These are phyloP conservation scores for Sebastes matsubarae DNA, from an alignment of 2,797 vertebrate species.

Conservation along the genomic window DNA sequence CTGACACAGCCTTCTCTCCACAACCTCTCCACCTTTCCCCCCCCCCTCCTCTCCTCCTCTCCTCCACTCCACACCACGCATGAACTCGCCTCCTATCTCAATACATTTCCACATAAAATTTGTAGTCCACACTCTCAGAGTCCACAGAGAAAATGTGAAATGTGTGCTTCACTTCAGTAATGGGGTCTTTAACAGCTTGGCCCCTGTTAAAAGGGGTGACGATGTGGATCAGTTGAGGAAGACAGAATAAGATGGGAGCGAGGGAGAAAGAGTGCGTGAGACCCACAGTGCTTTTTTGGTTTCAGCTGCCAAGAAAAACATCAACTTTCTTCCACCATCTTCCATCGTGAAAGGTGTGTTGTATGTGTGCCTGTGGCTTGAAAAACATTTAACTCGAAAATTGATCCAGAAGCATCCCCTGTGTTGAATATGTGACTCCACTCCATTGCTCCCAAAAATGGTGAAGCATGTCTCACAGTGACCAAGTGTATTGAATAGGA, in stretches of 20 bases:
- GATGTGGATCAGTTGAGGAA: constrained; percentile 75
- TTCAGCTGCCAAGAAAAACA: constrained; percentile 72
- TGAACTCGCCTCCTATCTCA: constrained; percentile 72
- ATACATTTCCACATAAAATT: constrained; percentile 78
- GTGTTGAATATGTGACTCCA: constrained; percentile 9
- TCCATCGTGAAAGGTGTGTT: constrained; percentile 73
- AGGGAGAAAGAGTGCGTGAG: constrained; percentile 53
- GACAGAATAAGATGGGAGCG: constrained; percentile 65
- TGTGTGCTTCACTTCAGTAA: constrained; percentile 77
- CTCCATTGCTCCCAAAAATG: constrained; percentile 1
- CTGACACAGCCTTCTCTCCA: constrained; percentile 90
- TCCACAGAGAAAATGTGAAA: constrained; percentile 72
- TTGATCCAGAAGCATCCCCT: constrained; percentile 31
- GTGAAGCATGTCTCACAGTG: not conserved
- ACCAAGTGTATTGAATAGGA: not conserved
- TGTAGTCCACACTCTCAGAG: constrained; percentile 70
- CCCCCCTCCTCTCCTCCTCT: constrained; percentile 64
- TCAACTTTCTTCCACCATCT: constrained; percentile 51
- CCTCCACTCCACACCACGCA: constrained; percentile 58
- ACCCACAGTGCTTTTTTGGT: constrained; percentile 67
- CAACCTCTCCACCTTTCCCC: constrained; percentile 66
- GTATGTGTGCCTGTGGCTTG: constrained; percentile 50
- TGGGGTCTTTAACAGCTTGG: constrained; percentile 84
- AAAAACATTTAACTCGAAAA: constrained; percentile 51
- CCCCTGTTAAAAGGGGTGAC: constrained; percentile 83